Evolutionary conservation across 1,140 invertebrate genomes (phyloP), one percentile per base, ranked within the genome.

Genomic region (Homalodisca vitripennis): DNA sequence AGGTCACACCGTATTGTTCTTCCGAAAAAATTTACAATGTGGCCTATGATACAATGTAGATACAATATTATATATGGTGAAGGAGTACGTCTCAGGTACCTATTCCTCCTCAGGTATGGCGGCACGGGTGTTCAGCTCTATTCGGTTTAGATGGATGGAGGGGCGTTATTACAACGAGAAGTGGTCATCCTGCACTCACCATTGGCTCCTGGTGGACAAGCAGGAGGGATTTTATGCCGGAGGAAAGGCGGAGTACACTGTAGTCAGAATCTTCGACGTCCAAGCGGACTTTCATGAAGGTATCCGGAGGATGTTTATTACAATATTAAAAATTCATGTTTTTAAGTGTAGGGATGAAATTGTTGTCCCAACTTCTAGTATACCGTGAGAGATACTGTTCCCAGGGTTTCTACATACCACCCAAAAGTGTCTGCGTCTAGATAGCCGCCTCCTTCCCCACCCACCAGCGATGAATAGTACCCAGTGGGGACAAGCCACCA

Each of bases 161-260:
- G 96, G 96, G 0, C 82, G 93, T 72, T 85, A 95, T 70, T 98
- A 94, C 80, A 98, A 97, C 78, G 95, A 98, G 79, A 95, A 94
- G 0, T 94, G 95, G 77, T 88, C 87, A 29, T 96, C 95, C 76
- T 87, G 89, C 70, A 93, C 94, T 0, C 94, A 97, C 78, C 94
- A 97, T 74, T 93, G 93, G 89, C 82, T 97, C 67, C 78, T 94
- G 60, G 94, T 97, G 26, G 94, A 97, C 76, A 97, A 96, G 75
- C 93, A 97, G 77, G 93, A 96, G 80, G 94, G 94, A 12, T 93
- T 98, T 29, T 96, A 95, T 77, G 94, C 94, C 0, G 95, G 95
- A 65, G 95, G 95, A 6, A 97, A 97, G 80, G 95, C 94, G 1
- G 94, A 97, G 77, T 97, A 96, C 76, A 95, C 94, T 24, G 94